Conservation (phyloP, 2,888 invertebrate genomes). For the Cheilosia grossa region DNA sequence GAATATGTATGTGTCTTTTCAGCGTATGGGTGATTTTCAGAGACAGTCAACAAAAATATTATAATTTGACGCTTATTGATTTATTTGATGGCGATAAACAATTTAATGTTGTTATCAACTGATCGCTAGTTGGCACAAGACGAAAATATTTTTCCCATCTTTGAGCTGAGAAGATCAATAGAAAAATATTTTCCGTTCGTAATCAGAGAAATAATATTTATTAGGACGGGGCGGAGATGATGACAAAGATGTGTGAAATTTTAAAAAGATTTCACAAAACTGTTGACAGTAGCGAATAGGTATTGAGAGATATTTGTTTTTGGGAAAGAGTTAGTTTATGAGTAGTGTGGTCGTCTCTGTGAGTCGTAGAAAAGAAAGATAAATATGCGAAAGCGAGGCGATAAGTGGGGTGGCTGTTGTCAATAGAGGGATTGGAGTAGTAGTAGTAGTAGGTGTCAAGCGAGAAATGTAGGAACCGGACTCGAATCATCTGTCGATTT, state of each 20-base stretch:
- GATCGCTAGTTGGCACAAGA: slow-evolving; percentile 1
- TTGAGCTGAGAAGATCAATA: background rate
- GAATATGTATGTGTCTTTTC: background rate
- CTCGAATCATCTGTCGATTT: too few species aligned
- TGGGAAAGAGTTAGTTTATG: too few species aligned
- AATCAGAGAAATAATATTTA: slow-evolving; percentile 7
- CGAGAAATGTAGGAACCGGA: too few species aligned
- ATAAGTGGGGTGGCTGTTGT: too few species aligned
- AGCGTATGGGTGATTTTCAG: background rate
- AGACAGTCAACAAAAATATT: background rate
- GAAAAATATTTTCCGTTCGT: background rate
- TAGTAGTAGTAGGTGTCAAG: too few species aligned
- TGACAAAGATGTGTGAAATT: background rate
- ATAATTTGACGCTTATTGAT: background rate
- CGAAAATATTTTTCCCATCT: background rate
- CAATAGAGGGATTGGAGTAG: too few species aligned
- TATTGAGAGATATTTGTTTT: background rate
- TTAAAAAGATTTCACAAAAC: background rate
- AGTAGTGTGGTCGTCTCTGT: too few species aligned
- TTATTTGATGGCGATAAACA: background rate
- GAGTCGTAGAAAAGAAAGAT: too few species aligned
- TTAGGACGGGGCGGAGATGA: background rate
- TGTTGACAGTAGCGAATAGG: background rate
- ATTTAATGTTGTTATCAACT: background rate
- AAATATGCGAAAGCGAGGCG: too few species aligned